These are phyloP conservation scores for Leptinotarsa peninsularis DNA, from an alignment of 2,888 invertebrate genomes.

Conservation along the genomic window DNA sequence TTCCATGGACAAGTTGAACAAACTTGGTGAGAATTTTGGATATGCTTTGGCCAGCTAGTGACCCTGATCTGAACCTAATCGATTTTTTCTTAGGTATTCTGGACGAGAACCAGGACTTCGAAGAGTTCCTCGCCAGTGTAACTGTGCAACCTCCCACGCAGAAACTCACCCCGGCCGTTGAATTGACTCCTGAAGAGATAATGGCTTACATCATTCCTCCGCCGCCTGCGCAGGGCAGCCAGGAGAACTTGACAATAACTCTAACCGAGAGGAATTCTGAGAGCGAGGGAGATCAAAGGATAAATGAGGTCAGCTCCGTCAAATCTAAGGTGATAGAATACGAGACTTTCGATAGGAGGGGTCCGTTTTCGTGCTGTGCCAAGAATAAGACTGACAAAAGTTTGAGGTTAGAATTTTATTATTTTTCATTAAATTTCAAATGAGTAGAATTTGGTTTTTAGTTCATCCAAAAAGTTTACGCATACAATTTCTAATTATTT, in stretches of 20 bases:
- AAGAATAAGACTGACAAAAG: constrained; percentile 70
- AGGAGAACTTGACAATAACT: constrained; percentile 42
- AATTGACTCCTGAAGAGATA: constrained; percentile 85
- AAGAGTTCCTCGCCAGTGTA: constrained; percentile 85
- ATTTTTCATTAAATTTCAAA: constrained; percentile 52
- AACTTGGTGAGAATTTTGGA: constrained; percentile 56
- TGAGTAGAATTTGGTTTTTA: background rate
- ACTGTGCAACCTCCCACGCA: constrained; percentile 85
- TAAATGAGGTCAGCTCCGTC: constrained; percentile 68
- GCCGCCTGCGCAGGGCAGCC: constrained; percentile 69
- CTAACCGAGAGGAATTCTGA: constrained; percentile 31
- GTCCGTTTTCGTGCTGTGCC: constrained; percentile 78
- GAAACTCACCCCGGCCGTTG: constrained; percentile 79
- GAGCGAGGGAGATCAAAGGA: constrained; percentile 44
- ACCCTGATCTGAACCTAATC: background rate
- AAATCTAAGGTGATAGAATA: constrained; percentile 74
- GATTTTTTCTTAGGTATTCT: constrained; percentile 42
- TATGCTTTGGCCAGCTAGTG: background rate
- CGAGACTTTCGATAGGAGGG: constrained; percentile 79
- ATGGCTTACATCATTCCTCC: constrained; percentile 88
- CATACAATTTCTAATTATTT: no score
- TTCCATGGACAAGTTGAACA: constrained; percentile 64
- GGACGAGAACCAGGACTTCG: constrained; percentile 75
- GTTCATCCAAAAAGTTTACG: no score
- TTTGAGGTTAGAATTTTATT: background rate